phyloP scores from a whole-genome alignment of 2,888 invertebrate species.

The Drosophila phalerata region DNA sequence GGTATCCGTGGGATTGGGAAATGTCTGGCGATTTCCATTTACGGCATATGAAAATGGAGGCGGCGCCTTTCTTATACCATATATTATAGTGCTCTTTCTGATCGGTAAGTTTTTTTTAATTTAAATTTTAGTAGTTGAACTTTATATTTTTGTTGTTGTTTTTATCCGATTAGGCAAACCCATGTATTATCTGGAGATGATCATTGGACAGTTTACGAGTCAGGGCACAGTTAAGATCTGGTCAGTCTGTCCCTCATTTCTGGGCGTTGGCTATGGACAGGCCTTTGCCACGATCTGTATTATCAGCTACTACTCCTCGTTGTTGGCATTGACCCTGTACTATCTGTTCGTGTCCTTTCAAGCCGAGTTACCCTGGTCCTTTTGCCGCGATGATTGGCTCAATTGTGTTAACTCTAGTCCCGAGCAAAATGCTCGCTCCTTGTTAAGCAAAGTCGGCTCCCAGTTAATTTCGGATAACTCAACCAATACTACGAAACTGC shows the following conservation, averaged over 20 bases:
- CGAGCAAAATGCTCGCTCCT: slow-evolving; percentile 14
- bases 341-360: slow-evolving; percentile 91
- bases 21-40: slow-evolving; percentile 89
- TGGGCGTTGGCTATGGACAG: slow-evolving; percentile 91
- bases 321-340: slow-evolving; percentile 90
- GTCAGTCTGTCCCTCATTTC: slow-evolving; percentile 89
- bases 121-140: neutral
- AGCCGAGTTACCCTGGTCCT: slow-evolving; percentile 90
- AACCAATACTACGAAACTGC: slow-evolving; percentile 48
- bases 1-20: slow-evolving; percentile 91
- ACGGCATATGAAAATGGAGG: slow-evolving; percentile 91
- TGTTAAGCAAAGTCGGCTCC: slow-evolving; percentile 24
- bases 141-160: slow-evolving; percentile 47
- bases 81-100: slow-evolving; percentile 89
- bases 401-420: slow-evolving; percentile 81
- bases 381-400: slow-evolving; percentile 86
- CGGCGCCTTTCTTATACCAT: slow-evolving; percentile 91
- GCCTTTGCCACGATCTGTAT: slow-evolving; percentile 88
- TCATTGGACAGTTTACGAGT: slow-evolving; percentile 93
- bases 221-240: slow-evolving; percentile 91
- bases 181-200: slow-evolving; percentile 94
- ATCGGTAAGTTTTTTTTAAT: slow-evolving; percentile 83
- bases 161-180: slow-evolving; percentile 88
- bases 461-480: neutral
- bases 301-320: slow-evolving; percentile 91